Evolutionary conservation across 2,797 vertebrate species (phyloP), one percentile per base, ranked within the genome.

Genomic region (Thalassophryne amazonica): DNA sequence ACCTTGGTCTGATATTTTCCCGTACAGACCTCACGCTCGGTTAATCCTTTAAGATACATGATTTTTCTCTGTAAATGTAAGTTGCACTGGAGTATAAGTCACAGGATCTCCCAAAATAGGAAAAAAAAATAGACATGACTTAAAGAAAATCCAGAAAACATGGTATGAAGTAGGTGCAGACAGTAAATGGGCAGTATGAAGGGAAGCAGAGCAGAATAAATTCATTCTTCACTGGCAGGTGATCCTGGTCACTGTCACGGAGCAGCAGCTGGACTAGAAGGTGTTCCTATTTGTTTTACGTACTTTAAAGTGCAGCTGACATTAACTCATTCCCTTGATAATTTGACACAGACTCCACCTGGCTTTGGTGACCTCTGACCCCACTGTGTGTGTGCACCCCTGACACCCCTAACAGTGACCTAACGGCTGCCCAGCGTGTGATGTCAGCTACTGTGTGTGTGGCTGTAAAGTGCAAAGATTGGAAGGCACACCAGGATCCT

Each of bases 301-400:
- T 71, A 80, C 88, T 86, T 91, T 91, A 92, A 92, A 90, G 86
- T 86, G 42, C 4, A 37, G 57, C 69, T 88, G 81, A 81, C 92
- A 89, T 84, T 89, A 90, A 76, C 86, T 82, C 69, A 66, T 75
- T 85, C 76, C 76, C 86, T 76, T 89, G 89, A 92, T 90, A 88
- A 93, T 91, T 85, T 61, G 71, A 76, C 76, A 79, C 73, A 76
- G 74, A 68, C 83, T 90, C 88, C 88, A 85, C 83, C 85, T 91
- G 91, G 86, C 73, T 86, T 85, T 45, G 68, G 63, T 58, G 63
- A 87, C 86, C 90, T 76, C 77, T 88, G 90, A 93, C 89, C 89
- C 70, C 46, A 8, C 40, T 46, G 21, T 52, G 72, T 59, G 67
- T 16, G 35, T 53, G 50, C 55, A 60, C 62, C 60, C 75, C 84